These are phyloP conservation scores for Zygothrica quintamaculata DNA, from an alignment of 2,888 invertebrate genomes.

Conservation along the genomic window DNA sequence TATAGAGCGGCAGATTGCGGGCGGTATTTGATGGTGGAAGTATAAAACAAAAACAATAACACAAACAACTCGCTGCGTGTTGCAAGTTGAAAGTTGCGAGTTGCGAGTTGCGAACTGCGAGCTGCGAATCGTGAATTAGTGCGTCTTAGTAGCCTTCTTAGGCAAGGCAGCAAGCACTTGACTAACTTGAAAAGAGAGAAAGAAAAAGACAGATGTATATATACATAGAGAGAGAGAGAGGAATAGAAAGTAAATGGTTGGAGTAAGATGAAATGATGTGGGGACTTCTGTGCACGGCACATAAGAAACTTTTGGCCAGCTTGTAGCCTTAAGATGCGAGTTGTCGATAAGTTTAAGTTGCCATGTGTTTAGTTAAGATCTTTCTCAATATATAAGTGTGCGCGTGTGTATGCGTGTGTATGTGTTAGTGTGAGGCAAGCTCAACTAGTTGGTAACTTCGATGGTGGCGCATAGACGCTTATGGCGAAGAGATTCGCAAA, in stretches of 20 bases:
- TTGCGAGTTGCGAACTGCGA: constrained; percentile 22
- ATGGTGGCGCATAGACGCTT: too few relatives aligned
- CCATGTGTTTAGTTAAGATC: constrained; percentile 71
- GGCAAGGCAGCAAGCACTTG: neutral
- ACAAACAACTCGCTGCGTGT: constrained; percentile 3
- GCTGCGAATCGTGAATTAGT: constrained; percentile 62
- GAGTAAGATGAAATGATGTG: too few relatives aligned
- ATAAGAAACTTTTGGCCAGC: constrained; percentile 51
- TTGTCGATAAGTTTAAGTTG: constrained; percentile 73
- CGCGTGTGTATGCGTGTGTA: too few relatives aligned
- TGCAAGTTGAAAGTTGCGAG: constrained; percentile 28
- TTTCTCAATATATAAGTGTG: constrained; percentile 10
- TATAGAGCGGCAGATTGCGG: too few relatives aligned
- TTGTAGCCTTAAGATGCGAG: constrained; percentile 71
- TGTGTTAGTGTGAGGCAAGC: constrained; percentile 25
- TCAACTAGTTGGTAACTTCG: constrained; percentile 72
- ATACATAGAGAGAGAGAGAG: neutral
- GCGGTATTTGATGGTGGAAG: constrained; percentile 8
- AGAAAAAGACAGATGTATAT: neutral
- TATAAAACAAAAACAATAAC: constrained; percentile 1
- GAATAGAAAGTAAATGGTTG: too few relatives aligned
- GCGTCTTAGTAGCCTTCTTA: constrained; percentile 56
- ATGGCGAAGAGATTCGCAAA: too few relatives aligned
- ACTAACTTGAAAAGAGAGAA: neutral
- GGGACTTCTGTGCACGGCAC: neutral